These are phyloP conservation scores for Lissocephala sabroskyi DNA, from an alignment of 2,888 invertebrate genomes.

Conservation along the genomic window DNA sequence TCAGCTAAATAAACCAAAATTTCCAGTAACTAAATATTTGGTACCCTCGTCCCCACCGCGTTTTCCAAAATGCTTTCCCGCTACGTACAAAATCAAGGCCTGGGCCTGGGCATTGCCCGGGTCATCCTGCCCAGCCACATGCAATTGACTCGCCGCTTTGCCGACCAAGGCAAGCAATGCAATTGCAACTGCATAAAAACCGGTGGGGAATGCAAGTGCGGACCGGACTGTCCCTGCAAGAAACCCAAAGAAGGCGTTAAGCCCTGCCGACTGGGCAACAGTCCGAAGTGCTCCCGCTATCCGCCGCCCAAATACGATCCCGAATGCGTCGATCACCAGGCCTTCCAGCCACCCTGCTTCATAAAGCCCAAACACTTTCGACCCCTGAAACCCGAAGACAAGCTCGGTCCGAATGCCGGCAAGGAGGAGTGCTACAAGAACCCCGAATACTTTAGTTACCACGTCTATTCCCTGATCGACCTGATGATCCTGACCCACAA, in stretches of 20 bases:
- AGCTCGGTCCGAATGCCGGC: constrained; percentile 28
- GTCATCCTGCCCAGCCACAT: too few species aligned
- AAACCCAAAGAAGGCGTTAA: too few species aligned
- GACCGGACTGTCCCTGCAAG: constrained; percentile 2
- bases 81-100: neutral
- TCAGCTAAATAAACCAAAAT: too few species aligned
- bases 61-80: neutral
- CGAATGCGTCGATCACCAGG: neutral
- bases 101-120: too few species aligned
- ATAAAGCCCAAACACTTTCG: constrained; percentile 13
- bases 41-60: too few species aligned
- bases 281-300: too few species aligned
- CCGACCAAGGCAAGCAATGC: too few species aligned
- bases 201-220: constrained; percentile 8
- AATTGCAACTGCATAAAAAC: constrained; percentile 5
- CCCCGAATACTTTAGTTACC: constrained; percentile 29
- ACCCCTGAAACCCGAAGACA: constrained; percentile 7
- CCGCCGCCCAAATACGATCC: constrained; percentile 9
- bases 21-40: too few species aligned
- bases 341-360: constrained; percentile 24
- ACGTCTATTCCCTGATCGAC: constrained; percentile 23
- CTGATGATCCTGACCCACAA: constrained; percentile 10
- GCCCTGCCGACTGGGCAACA: too few species aligned
- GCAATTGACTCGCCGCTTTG: too few species aligned
- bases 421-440: constrained; percentile 34